Conservation (phyloP, 2,113 vertebrate genomes). For the Lophura nycthemera region DNA sequence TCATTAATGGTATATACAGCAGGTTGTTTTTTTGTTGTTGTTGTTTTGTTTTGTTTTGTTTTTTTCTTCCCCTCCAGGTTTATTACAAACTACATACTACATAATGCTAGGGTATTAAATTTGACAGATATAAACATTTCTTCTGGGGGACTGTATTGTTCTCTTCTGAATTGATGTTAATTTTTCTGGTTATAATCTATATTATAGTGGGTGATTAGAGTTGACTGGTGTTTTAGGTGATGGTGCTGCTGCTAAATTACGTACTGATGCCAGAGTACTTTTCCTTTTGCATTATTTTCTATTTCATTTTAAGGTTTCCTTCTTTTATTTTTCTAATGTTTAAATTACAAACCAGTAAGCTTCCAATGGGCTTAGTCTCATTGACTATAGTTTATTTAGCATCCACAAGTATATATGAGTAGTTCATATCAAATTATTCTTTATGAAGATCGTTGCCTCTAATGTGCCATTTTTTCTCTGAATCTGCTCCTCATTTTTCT, state of each 20-base stretch:
- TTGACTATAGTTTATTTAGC: neutral
- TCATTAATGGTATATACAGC: neutral
- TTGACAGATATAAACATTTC: neutral
- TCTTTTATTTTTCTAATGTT: neutral
- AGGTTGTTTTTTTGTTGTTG: neutral
- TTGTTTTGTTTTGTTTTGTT: too few relatives aligned
- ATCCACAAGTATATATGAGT: neutral
- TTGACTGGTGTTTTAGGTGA: neutral
- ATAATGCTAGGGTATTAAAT: neutral
- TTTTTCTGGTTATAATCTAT: neutral
- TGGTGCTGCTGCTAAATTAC: neutral
- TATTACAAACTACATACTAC: neutral
- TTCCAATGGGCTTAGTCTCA: neutral
- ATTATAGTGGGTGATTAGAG: neutral
- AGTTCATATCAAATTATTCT: neutral
- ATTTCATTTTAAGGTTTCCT: neutral
- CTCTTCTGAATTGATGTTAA: neutral
- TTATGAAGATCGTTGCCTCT: neutral
- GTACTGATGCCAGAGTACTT: neutral
- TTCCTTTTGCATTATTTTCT: neutral
- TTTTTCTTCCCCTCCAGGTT: neutral
- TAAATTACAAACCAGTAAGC: neutral
- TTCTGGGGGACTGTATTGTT: neutral
- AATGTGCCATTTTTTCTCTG: neutral
- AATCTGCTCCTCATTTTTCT: neutral